A percentile compares a stretch with the other conserved stretches of the same genome.
Conservation (phyloP, 2,113 vertebrate species). For the Artemisiospiza belli region DNA sequence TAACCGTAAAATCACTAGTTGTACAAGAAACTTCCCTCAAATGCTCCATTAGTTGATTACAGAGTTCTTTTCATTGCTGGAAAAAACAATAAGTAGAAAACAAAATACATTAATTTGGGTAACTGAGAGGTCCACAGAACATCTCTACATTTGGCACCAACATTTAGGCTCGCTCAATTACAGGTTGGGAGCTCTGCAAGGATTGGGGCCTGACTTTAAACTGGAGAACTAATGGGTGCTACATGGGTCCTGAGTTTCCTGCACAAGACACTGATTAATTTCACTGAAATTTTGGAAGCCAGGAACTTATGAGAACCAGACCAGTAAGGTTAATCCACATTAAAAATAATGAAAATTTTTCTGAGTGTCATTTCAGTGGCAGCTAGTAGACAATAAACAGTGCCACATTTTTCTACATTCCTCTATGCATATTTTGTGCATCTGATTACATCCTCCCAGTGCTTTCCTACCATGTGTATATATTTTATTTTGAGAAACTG, state of each 20-base stretch:
- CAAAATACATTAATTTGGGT: neutral
- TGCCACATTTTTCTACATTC: neutral
- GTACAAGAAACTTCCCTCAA: neutral
- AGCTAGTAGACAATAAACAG: neutral
- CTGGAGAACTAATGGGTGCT: neutral
- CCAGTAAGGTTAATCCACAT: neutral
- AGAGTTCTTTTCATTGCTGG: neutral
- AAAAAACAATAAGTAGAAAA: neutral
- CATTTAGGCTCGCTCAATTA: neutral
- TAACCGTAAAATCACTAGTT: neutral
- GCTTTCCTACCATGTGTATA: neutral
- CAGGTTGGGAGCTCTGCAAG: neutral
- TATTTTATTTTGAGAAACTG: neutral
- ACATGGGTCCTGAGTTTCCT: neutral
- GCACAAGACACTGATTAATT: neutral
- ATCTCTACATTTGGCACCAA: neutral
- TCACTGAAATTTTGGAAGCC: neutral
- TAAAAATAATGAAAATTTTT: neutral
- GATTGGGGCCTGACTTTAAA: neutral
- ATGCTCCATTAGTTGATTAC: constrained; percentile 11
- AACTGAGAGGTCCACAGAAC: neutral
- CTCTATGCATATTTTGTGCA: neutral
- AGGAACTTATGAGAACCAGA: neutral
- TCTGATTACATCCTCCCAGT: neutral
- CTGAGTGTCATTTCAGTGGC: neutral